phyloP scores from a whole-genome alignment of 2,888 invertebrate genomes.

The Halictus quadricinctus region DNA sequence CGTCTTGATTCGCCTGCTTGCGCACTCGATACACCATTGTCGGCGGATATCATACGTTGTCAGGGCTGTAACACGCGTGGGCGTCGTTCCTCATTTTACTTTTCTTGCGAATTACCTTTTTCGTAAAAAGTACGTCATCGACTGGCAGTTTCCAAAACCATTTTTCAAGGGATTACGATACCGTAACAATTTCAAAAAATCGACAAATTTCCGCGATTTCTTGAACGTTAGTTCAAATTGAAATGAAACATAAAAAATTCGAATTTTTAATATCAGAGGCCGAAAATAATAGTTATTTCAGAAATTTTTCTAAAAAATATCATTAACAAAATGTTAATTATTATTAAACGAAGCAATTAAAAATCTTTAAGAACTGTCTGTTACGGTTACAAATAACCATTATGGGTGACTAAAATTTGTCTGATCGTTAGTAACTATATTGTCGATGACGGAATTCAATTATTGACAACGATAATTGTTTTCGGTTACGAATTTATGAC shows the following conservation, averaged over 20 bases:
- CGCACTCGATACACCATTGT: constrained; percentile 53
- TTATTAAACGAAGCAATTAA: too few species aligned
- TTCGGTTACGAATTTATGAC: too few species aligned
- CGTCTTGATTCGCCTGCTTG: constrained; percentile 41
- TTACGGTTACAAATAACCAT: too few species aligned
- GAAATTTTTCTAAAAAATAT: too few species aligned
- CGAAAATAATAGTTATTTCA: too few species aligned
- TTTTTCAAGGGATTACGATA: background rate
- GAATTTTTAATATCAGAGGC: background rate
- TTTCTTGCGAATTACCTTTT: constrained; percentile 28
- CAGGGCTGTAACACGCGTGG: constrained; percentile 53
- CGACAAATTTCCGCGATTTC: background rate
- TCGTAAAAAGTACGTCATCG: background rate
- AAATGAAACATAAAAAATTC: background rate
- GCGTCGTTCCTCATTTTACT: constrained; percentile 11
- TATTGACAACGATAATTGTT: too few species aligned
- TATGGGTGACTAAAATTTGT: too few species aligned
- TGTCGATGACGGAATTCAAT: too few species aligned
- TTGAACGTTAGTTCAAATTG: background rate
- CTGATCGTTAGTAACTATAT: too few species aligned
- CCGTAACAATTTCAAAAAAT: background rate
- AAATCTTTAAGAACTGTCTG: too few species aligned
- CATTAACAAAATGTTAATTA: too few species aligned
- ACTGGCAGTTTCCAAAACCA: background rate
- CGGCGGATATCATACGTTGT: constrained; percentile 45